Conservation (phyloP, 2,888 invertebrate genomes). For the Acleris cristana region DNA sequence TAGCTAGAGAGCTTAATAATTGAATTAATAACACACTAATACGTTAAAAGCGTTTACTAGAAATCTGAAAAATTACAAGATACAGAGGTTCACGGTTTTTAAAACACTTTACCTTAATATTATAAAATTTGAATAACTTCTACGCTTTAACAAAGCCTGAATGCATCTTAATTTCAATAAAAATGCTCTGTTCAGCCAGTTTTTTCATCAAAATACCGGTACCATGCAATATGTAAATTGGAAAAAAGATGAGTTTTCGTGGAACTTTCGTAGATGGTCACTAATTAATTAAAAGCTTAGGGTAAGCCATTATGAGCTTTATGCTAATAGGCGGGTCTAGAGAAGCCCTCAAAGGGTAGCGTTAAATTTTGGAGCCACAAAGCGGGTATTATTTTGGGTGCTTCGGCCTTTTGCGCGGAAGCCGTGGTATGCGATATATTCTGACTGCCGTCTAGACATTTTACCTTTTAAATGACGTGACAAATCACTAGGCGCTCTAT, state of each 20-base stretch:
- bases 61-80: too few species aligned
- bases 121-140: too few species aligned
- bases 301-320: constrained; percentile 74
- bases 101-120: too few species aligned
- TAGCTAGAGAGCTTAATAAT: too few species aligned
- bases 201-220: constrained; percentile 24
- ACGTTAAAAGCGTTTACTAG: too few species aligned
- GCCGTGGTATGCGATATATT: constrained; percentile 1
- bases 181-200: neutral
- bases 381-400: constrained; percentile 21
- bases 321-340: constrained; percentile 76
- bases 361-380: constrained; percentile 24
- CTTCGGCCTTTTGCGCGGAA: constrained; percentile 1
- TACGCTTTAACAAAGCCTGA: too few species aligned
- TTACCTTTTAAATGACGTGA: neutral
- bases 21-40: too few species aligned
- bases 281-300: constrained; percentile 81
- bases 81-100: too few species aligned
- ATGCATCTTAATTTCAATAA: neutral
- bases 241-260: constrained; percentile 56
- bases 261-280: constrained; percentile 62
- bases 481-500: too few species aligned
- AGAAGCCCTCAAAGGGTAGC: constrained; percentile 66
- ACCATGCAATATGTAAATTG: constrained; percentile 58
- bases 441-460: neutral